phyloP scores from a whole-genome alignment of 2,888 invertebrate species.

The Aphidoletes aphidimyza region DNA sequence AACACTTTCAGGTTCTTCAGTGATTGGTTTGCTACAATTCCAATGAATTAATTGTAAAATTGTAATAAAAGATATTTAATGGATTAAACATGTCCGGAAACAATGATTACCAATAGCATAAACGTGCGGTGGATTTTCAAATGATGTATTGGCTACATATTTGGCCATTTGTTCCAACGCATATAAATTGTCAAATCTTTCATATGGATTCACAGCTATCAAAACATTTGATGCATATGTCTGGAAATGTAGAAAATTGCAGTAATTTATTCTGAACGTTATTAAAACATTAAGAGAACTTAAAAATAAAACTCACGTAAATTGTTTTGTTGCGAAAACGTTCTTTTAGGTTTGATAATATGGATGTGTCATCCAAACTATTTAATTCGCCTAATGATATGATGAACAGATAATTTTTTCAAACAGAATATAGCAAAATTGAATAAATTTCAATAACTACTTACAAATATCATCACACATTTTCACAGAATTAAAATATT shows the following conservation, averaged over 20 bases:
- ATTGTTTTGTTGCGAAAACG: not conserved
- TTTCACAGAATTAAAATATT: no score
- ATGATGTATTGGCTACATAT: not conserved
- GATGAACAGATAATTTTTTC: no score
- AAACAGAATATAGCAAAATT: no score
- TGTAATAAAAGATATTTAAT: not conserved
- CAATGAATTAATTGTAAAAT: not conserved
- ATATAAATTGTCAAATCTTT: not conserved
- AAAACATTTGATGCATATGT: slow-evolving; percentile 3
- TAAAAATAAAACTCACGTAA: not conserved
- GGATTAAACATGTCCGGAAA: no score
- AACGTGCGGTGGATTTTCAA: not conserved
- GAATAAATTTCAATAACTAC: not conserved
- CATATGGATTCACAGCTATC: slow-evolving; percentile 7
- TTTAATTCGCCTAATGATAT: not conserved
- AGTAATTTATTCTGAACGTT: not conserved
- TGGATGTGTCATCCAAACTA: not conserved
- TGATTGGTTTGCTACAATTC: not conserved
- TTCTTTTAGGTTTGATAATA: not conserved
- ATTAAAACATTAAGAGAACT: not conserved
- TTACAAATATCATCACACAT: slow-evolving; percentile 10
- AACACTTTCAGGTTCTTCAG: not conserved
- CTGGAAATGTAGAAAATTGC: not conserved
- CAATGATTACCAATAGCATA: slow-evolving; percentile 10
- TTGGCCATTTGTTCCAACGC: not conserved